Base-by-base conservation (phyloP, 2,888 invertebrate genomes). In the Pogonocherus hispidulus region DNA sequence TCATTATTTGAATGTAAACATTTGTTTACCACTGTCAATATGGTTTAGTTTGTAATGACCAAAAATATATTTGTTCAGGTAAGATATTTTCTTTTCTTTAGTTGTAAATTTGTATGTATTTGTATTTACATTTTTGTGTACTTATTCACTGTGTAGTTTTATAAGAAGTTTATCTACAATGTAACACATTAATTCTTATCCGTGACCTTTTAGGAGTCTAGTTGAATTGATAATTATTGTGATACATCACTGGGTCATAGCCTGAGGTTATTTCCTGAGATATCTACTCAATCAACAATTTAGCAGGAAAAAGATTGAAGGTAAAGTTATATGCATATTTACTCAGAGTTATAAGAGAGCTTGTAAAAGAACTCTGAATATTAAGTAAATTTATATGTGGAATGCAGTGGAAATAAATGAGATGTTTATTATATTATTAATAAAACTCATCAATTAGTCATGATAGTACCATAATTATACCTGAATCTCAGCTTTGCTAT, bases 401-500 rank as follows among this genome's bases (percentile, higher is more conserved):
- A 41, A 41, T 41, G 41, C 27, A 27, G 27, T 41, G 41, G 14
- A 41, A 41, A 5, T 41, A 11, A 47, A 47, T 18, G 18, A 19
- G 47, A 47, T 47, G 18, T 47, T 41, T 41, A 37, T 37, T 32
- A 11, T 32, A 11, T 32, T 41, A 14, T 3, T 41, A n/a, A n/a
- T 41, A n/a, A 41, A 27, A 27, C 8, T 37, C 16, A 27, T 59
- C 46, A 46, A 59, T 9, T 27, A 20, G 11, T 52, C 23, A 16
- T 52, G 16, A 27, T 52, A 14, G 14, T n/a, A 41, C n/a, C 51
- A 22, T 37, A 16, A n/a, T 11, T 41, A 52, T 22, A 44, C 52
- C 16, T 20, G 63, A 52, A 52, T 41, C 18, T 62, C 47, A 35
- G 14, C 62, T 62, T 23, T 19, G 14, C 51, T n/a, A 51, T 57